A percentile compares a stretch with the other conserved stretches of the same genome.
Evolutionary conservation across 2,888 invertebrate genomes (phyloP).

Genomic region (Tolmerus cingulatus): DNA sequence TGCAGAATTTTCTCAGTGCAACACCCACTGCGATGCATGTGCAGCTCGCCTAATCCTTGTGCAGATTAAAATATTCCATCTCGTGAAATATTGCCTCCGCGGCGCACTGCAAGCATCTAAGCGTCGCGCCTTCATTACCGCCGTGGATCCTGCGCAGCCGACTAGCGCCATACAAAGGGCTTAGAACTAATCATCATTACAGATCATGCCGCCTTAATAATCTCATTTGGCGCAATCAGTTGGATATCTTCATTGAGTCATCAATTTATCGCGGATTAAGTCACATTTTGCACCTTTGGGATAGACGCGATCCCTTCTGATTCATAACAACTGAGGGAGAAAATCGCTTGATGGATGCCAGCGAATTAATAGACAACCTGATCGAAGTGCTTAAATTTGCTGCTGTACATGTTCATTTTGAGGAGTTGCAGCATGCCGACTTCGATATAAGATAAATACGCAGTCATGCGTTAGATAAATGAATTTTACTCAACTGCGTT

Average conservation of each 20-base stretch:
- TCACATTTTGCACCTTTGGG: constrained; percentile 44
- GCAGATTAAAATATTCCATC: not conserved
- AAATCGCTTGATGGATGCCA: constrained; percentile 32
- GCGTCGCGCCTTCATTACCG: not conserved
- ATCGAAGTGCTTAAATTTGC: constrained; percentile 25
- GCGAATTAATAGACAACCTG: constrained; percentile 26
- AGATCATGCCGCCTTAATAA: constrained; percentile 36
- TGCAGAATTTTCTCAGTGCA: not conserved
- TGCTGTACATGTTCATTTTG: not conserved
- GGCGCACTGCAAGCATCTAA: not conserved
- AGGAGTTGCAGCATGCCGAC: not conserved
- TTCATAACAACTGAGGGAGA: not conserved
- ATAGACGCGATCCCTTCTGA: not conserved
- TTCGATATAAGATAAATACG: constrained; percentile 36
- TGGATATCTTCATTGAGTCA: constrained; percentile 43
- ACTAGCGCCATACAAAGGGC: constrained; percentile 21
- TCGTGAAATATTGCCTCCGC: not conserved
- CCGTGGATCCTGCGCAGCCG: not conserved
- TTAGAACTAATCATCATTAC: constrained; percentile 39
- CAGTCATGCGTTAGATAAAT: constrained; percentile 39
- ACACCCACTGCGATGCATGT: not conserved
- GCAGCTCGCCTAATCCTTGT: not conserved
- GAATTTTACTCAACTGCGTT: constrained; percentile 12
- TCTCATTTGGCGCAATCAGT: constrained; percentile 38
- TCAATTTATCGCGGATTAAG: constrained; percentile 47